Percentiles rank a stretch among this genome's conserved stretches.
phyloP scores from a whole-genome alignment of 1,140 invertebrate species.

The Neuroterus valhalla region DNA sequence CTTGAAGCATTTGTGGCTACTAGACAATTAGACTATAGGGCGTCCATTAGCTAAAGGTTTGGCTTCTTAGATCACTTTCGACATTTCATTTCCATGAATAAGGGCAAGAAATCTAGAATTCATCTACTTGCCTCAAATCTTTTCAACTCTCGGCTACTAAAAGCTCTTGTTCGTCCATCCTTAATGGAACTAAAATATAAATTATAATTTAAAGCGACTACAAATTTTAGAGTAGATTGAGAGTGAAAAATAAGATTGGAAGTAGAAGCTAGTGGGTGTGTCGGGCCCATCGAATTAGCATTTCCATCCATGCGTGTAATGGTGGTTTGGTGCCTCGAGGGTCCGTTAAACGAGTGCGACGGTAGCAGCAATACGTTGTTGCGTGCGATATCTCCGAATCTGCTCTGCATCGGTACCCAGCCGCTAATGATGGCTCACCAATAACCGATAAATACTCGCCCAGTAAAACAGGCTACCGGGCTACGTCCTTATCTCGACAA shows the following conservation, averaged over 20 bases:
- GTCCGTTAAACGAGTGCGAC: slow-evolving; percentile 56
- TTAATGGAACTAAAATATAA: too few relatives aligned
- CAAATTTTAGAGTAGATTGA: not conserved
- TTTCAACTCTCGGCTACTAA: too few relatives aligned
- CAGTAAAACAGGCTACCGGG: slow-evolving; percentile 67
- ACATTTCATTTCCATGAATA: too few relatives aligned
- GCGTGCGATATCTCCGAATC: slow-evolving; percentile 65
- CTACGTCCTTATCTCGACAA: slow-evolving; percentile 63
- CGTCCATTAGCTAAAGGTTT: too few relatives aligned
- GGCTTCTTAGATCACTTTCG: too few relatives aligned
- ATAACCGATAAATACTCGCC: slow-evolving; percentile 70
- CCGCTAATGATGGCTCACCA: slow-evolving; percentile 68
- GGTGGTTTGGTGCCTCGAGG: slow-evolving; percentile 55
- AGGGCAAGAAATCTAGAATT: too few relatives aligned
- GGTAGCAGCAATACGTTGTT: slow-evolving; percentile 42
- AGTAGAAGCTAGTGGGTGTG: slow-evolving; percentile 35
- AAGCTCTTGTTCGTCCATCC: too few relatives aligned
- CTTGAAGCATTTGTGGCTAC: too few relatives aligned
- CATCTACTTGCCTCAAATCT: too few relatives aligned
- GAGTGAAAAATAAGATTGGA: slow-evolving; percentile 35
- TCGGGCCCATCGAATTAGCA: slow-evolving; percentile 58
- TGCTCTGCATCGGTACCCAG: slow-evolving; percentile 54
- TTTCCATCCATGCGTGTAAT: slow-evolving; percentile 62
- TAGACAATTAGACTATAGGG: too few relatives aligned
- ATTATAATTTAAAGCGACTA: too few relatives aligned